Evolutionary conservation across 2,888 invertebrate species (phyloP), one percentile per base, ranked within the genome.

Genomic region (Pyrgus malvae): DNA sequence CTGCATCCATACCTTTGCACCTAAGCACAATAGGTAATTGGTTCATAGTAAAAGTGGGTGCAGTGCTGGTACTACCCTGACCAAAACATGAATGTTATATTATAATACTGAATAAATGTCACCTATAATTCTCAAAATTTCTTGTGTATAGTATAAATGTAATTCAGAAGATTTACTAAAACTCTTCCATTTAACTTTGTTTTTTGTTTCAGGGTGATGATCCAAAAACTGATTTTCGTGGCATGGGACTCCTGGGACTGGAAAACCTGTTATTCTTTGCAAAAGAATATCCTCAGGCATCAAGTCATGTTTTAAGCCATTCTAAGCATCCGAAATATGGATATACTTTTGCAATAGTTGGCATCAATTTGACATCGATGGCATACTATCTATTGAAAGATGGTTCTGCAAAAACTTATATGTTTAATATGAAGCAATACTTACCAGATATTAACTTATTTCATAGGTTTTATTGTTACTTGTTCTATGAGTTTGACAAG

Each of bases 141-240:
- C n/a, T n/a, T n/a, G n/a, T n/a, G n/a, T n/a, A n/a, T n/a, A n/a
- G n/a, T n/a, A n/a, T n/a, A n/a, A n/a, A n/a, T n/a, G n/a, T n/a
- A n/a, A n/a, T n/a, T n/a, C n/a, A n/a, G n/a, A n/a, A n/a, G n/a
- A n/a, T n/a, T n/a, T n/a, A n/a, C n/a, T n/a, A n/a, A n/a, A n/a
- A n/a, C n/a, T n/a, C n/a, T n/a, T n/a, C n/a, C n/a, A n/a, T n/a
- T n/a, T n/a, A n/a, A n/a, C n/a, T n/a, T n/a, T n/a, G n/a, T n/a
- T n/a, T n/a, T 66, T 56, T 61, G 48, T 86, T 93, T 67, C 91
- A 94, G 92, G 99, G 99, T 11, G 97, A 98, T 71, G 98, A 99
- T 90, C 99, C 99, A 0, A 96, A 97, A 81, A 99, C 99, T 0
- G 99, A 99, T 87, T 99, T 99, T 75, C 93, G 99, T 48, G 99